Evolutionary conservation across 2,888 invertebrate species (phyloP), one percentile per base, ranked within the genome.

Genomic region (Poecilobothrus nobilitatus): DNA sequence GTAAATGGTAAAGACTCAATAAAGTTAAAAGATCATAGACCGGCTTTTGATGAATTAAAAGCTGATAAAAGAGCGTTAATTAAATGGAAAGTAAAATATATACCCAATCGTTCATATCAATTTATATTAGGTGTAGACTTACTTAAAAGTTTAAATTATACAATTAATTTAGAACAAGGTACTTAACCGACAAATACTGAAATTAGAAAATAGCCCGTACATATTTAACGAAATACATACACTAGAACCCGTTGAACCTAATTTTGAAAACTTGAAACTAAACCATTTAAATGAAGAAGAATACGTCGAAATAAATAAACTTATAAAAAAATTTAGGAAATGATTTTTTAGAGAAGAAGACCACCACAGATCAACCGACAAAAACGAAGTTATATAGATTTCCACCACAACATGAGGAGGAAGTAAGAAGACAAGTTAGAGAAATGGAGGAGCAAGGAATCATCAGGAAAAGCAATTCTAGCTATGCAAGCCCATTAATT

Each of bases 361-460:
- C 63, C 15, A 63, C 67, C 1, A 62, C 63, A 2, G 63, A 67
- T 18, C n/a, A 62, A 10, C 1, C 63, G 10, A 37, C 21, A 33
- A 67, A 67, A 10, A n/a, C 63, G 7, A 67, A 62, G 61, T 33
- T n/a, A 21, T 44, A 34, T 21, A 21, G 70, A 1, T 70, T 66
- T 34, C 68, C 68, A 63, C 68, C 70, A 20, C 33, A 65, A 33
- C 68, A 70, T 65, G 68, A 70, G 33, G n/a, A 22, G 10, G 68
- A 70, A 67, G 65, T 70, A 1, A 33, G 65, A 22, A 3, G 63
- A 27, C 67, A 68, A 15, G 63, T 66, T 9, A 22, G 27, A 34
- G 67, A 70, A 63, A 70, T 70, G 70, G 68, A 70, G n/a, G 15
- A 15, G 68, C n/a, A n/a, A n/a, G n/a, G n/a, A n/a, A n/a, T n/a